Base-by-base conservation (phyloP, 2,888 invertebrate genomes). In the Oscheius myriophilus region DNA sequence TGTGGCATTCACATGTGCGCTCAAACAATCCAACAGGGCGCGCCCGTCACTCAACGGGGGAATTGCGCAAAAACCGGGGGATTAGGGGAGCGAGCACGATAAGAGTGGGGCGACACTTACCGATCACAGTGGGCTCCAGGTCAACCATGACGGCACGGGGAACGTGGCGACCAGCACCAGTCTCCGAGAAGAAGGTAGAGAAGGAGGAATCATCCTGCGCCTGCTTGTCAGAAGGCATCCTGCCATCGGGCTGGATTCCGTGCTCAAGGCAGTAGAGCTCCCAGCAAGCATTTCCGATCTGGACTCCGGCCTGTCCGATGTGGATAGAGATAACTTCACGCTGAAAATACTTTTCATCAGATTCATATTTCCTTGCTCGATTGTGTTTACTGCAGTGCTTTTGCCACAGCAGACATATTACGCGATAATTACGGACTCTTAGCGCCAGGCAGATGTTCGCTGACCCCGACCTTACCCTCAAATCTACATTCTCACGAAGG, bases 141-240 rank as follows among this genome's bases (percentile, higher is more conserved):
- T 82, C 82, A 53, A 82, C 80, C 71, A 82, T 80, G 67, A 82
- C 72, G 65, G 82, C 82, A 33, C 82, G 61, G 53, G 82, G 82
- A 42, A 82, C 82, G 90, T 94, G 76, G 62, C 96, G 62, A 93
- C 93, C 81, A 63, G 68, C 73, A 63, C 80, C 79, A 23, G 82
- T 80, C 95, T 96, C 95, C 75, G 88, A 88, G 87, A 90, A 90
- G 86, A 90, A 90, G 26, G 63, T 63, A 16, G 63, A 53, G 63
- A 63, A 63, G 72, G 93, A 63, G 23, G 52, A 52, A 42, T 63
- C 63, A 21, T 54, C 63, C 45, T 63, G 62, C 26, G 45, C 63
- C 46, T 54, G 42, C 57, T 57, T 58, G 41, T 67, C 67, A 16
- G 69, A 58, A 49, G 72, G 65, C 65, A 65, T 65, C 14, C 52